These are phyloP conservation scores for Peromyscus melanophrys DNA, from an alignment of 2,797 vertebrate genomes.

Conservation along the genomic window DNA sequence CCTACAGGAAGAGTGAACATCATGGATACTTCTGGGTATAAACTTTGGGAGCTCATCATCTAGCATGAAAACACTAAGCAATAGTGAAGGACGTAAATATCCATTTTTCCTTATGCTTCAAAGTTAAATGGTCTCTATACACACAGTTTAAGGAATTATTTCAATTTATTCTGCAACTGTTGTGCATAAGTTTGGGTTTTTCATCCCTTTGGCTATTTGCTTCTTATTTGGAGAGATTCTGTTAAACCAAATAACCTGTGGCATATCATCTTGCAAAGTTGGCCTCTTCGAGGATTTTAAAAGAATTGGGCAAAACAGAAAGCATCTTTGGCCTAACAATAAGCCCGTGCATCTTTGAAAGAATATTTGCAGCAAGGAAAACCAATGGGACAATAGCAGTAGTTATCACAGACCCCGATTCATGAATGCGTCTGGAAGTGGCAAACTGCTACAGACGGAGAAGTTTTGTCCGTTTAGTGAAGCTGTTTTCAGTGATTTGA, in stretches of 20 bases:
- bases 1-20: background rate
- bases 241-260: constrained; percentile 48
- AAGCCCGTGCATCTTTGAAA: constrained; percentile 52
- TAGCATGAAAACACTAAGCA: background rate
- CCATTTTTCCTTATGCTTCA: background rate
- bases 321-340: constrained; percentile 7
- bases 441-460: constrained; percentile 44
- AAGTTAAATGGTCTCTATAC: background rate
- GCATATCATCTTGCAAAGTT: constrained; percentile 39
- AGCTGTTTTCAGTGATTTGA: constrained; percentile 73
- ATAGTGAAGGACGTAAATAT: background rate
- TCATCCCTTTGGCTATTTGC: constrained; percentile 42
- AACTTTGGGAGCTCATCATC: background rate
- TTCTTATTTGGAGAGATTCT: background rate
- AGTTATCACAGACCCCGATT: background rate
- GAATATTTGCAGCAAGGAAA: constrained; percentile 10
- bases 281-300: constrained; percentile 53
- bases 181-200: constrained; percentile 23
- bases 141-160: background rate
- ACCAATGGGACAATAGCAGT: background rate
- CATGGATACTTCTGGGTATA: background rate
- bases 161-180: constrained; percentile 18
- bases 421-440: constrained; percentile 37
- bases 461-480: constrained; percentile 54
- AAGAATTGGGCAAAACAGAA: constrained; percentile 25